These are phyloP conservation scores for Campylomormyrus tamandua DNA, from an alignment of 2,113 vertebrate genomes.

Conservation along the genomic window DNA sequence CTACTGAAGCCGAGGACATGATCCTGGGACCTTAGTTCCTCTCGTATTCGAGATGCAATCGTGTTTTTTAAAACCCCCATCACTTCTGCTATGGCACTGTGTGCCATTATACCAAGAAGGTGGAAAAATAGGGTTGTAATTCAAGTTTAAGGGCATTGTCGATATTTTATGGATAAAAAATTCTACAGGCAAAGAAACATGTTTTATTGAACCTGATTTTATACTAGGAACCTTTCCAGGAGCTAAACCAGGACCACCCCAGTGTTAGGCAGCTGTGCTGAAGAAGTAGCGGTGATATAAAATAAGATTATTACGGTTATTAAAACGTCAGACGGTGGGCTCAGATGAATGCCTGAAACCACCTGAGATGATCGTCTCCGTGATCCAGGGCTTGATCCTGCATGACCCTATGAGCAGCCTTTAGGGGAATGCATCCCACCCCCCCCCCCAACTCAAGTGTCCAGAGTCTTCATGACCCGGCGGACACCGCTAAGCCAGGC, in stretches of 20 bases:
- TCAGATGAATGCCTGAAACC: not conserved
- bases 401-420: not conserved
- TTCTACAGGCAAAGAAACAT: not conserved
- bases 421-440: not conserved
- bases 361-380: not conserved
- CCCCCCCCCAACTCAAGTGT: not conserved
- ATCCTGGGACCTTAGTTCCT: not conserved
- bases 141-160: not conserved
- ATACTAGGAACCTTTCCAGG: not conserved
- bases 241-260: not conserved
- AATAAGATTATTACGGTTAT: not conserved
- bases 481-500: not conserved
- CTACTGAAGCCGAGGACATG: not conserved
- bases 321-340: not conserved
- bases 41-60: not conserved
- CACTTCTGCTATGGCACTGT: not conserved
- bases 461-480: not conserved
- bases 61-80: not conserved
- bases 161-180: not conserved
- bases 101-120: not conserved
- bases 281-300: not conserved
- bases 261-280: not conserved
- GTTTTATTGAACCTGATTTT: constrained; percentile 6
- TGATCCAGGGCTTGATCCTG: not conserved
- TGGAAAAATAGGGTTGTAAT: not conserved